Evolutionary conservation across 2,113 vertebrate species (phyloP).

Genomic region (Pardalotus punctatus): DNA sequence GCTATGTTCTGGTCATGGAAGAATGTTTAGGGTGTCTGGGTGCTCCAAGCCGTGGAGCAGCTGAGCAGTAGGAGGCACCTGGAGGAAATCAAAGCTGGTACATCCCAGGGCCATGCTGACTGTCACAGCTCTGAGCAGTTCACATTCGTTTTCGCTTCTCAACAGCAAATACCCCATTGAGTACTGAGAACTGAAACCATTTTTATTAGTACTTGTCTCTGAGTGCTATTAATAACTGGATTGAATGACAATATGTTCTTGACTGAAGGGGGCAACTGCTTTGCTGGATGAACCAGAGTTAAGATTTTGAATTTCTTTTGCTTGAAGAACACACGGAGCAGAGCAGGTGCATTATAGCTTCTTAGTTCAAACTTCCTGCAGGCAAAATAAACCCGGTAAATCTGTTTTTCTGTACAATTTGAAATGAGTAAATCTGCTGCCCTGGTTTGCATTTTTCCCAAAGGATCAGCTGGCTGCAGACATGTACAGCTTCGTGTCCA

Average conservation of each 20-base stretch:
- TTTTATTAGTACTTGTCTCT: not conserved
- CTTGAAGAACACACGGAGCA: not conserved
- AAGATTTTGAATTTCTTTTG: not conserved
- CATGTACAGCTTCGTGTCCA: slow-evolving; percentile 96
- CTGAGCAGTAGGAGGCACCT: not conserved
- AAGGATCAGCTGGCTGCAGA: slow-evolving; percentile 98
- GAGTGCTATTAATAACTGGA: not conserved
- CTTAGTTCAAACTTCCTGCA: not conserved
- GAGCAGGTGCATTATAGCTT: not conserved
- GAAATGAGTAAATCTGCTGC: not conserved
- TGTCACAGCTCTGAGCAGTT: not conserved
- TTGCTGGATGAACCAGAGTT: not conserved
- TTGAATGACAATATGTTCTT: not conserved
- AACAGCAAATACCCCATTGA: not conserved
- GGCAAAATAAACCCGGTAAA: accelerated
- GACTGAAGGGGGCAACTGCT: not conserved
- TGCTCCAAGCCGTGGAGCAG: not conserved
- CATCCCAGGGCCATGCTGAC: not conserved
- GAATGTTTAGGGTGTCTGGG: not conserved
- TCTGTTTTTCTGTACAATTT: not conserved
- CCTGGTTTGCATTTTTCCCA: not conserved
- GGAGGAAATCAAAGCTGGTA: not conserved
- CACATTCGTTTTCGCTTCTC: not conserved
- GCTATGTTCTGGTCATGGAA: not conserved
- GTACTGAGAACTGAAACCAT: not conserved